Percentiles rank a stretch among this genome's conserved stretches.
Conservation (phyloP, 2,797 vertebrate species). For the Anomalospiza imberbis region DNA sequence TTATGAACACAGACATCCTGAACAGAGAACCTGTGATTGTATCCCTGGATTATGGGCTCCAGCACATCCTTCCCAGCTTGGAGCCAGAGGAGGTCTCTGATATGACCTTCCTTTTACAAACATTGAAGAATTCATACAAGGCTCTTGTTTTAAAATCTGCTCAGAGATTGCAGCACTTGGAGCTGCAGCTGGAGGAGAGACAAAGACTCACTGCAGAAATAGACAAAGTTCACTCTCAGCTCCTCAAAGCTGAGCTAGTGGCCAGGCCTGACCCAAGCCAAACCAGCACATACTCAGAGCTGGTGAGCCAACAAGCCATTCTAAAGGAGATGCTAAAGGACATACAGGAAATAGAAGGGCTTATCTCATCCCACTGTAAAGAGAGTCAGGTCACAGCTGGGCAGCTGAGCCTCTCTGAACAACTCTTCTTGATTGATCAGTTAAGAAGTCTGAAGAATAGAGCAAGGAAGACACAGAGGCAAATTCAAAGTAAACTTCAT, state of each 20-base stretch:
- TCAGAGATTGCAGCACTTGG: conserved; percentile 78
- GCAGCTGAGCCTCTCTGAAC: conserved; percentile 73
- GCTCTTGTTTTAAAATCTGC: conserved; percentile 77
- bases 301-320: conserved; percentile 63
- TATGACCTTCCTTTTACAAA: conserved; percentile 73
- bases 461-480: conserved; percentile 58
- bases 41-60: conserved; percentile 76
- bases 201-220: conserved; percentile 81
- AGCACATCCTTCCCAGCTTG: conserved; percentile 69
- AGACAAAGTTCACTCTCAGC: conserved; percentile 79
- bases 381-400: conserved; percentile 69
- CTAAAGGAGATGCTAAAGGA: conserved; percentile 76
- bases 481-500: conserved; percentile 63
- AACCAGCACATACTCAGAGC: conserved; percentile 57
- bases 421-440: conserved; percentile 70
- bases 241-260: conserved; percentile 70
- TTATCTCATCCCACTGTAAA: conserved; percentile 76
- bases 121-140: conserved; percentile 79
- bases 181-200: conserved; percentile 83
- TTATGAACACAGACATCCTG: conserved; percentile 76
- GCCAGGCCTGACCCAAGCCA: conserved; percentile 55
- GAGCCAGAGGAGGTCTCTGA: conserved; percentile 72
- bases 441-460: conserved; percentile 69
- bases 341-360: conserved; percentile 72
- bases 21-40: conserved; percentile 77